Percentiles rank a stretch among this genome's conserved stretches.
These are phyloP conservation scores for Yasuhikotakia modesta DNA, from an alignment of 2,797 vertebrate species.

Conservation along the genomic window DNA sequence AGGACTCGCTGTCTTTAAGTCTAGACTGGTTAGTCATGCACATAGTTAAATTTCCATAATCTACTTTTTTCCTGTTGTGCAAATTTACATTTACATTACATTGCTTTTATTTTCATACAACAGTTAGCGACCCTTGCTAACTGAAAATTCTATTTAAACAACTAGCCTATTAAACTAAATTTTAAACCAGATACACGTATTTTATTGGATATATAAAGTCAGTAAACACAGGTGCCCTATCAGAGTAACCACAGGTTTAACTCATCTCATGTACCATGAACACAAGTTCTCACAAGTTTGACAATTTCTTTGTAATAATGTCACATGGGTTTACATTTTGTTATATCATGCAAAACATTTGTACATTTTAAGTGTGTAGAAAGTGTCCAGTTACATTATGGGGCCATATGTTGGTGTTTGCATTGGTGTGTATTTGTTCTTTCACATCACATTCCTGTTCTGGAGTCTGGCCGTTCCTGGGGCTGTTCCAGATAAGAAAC, in stretches of 20 bases:
- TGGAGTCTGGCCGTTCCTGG: slow-evolving; percentile 46
- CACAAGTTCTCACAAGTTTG: background rate
- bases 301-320: slow-evolving; percentile 9
- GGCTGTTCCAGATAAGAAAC: slow-evolving; percentile 56
- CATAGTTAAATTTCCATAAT: too few species aligned
- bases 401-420: background rate
- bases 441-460: slow-evolving; percentile 43
- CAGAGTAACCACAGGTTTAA: slow-evolving; percentile 2
- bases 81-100: too few species aligned
- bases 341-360: background rate
- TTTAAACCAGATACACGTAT: background rate
- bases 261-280: background rate
- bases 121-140: too few species aligned
- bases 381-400: background rate
- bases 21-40: background rate
- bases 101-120: too few species aligned
- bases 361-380: background rate
- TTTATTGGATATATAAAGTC: background rate
- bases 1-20: background rate
- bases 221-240: background rate
- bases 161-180: too few species aligned
- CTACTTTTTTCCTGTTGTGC: too few species aligned
- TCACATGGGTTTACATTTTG: background rate
- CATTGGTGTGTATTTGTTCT: slow-evolving; percentile 21
- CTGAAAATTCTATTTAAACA: too few species aligned